These are phyloP conservation scores for Centropristis striata DNA, from an alignment of 2,113 vertebrate genomes.

Conservation along the genomic window DNA sequence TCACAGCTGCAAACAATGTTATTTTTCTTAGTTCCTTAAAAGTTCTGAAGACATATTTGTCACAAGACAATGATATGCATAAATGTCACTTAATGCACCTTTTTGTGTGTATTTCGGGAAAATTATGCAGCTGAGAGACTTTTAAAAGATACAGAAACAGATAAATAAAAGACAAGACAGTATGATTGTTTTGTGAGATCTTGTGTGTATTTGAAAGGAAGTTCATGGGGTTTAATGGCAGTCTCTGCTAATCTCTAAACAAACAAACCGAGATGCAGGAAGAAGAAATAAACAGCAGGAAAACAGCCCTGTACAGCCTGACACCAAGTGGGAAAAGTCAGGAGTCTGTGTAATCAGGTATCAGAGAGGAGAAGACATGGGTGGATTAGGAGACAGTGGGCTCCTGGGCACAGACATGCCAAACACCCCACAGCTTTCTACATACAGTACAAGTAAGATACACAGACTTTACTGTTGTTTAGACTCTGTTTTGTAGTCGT, in stretches of 20 bases:
- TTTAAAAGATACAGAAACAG: neutral
- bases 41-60: neutral
- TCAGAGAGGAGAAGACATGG: neutral
- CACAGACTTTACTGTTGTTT: too few relatives aligned
- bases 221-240: neutral
- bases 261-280: slow-evolving; percentile 43
- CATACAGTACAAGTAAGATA: too few relatives aligned
- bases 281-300: slow-evolving; percentile 40
- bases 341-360: slow-evolving; percentile 1
- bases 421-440: too few relatives aligned
- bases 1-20: neutral
- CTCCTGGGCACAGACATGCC: too few relatives aligned
- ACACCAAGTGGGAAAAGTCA: neutral
- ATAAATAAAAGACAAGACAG: neutral
- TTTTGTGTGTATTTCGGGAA: neutral
- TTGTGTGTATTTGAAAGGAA: neutral
- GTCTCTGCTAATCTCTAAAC: slow-evolving; percentile 18
- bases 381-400: too few relatives aligned
- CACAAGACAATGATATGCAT: neutral
- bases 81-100: neutral
- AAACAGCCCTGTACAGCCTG: slow-evolving; percentile 12
- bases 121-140: neutral
- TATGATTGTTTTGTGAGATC: neutral
- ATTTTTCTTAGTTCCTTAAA: neutral
- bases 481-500: too few relatives aligned